Conservation (phyloP, 2,888 invertebrate genomes). For the Agelastica alni region DNA sequence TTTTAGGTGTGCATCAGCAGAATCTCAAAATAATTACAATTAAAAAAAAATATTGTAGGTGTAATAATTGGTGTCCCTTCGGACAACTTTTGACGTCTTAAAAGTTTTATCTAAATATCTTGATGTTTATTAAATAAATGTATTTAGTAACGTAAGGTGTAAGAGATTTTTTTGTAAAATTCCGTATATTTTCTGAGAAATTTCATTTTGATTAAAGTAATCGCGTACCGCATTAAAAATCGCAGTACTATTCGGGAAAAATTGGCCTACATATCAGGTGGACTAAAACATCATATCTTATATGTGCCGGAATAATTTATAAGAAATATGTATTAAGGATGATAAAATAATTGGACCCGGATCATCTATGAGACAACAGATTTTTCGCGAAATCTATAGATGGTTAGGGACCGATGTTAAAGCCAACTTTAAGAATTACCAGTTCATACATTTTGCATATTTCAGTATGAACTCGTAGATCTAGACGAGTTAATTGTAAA, state of each 20-base stretch:
- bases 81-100: no score
- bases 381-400: slow-evolving; percentile 15
- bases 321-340: slow-evolving; percentile 27
- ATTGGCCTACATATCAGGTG: slow-evolving; percentile 53
- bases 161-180: no score
- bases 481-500: slow-evolving; percentile 3
- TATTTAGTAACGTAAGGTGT: no score
- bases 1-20: no score
- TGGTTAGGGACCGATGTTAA: background rate
- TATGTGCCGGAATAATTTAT: slow-evolving; percentile 53
- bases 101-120: slow-evolving; percentile 38
- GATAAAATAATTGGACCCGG: no score
- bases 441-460: background rate
- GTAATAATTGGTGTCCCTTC: no score
- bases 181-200: no score
- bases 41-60: no score
- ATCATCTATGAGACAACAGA: slow-evolving; percentile 45
- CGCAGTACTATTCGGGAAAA: slow-evolving; percentile 33
- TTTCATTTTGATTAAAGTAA: no score
- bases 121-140: slow-evolving; percentile 38
- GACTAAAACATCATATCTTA: slow-evolving; percentile 48
- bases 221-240: slow-evolving; percentile 39
- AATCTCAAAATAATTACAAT: no score
- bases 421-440: no score
- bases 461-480: background rate